These are phyloP conservation scores for Phorcus lineatus DNA, from an alignment of 2,888 invertebrate genomes.

Conservation along the genomic window DNA sequence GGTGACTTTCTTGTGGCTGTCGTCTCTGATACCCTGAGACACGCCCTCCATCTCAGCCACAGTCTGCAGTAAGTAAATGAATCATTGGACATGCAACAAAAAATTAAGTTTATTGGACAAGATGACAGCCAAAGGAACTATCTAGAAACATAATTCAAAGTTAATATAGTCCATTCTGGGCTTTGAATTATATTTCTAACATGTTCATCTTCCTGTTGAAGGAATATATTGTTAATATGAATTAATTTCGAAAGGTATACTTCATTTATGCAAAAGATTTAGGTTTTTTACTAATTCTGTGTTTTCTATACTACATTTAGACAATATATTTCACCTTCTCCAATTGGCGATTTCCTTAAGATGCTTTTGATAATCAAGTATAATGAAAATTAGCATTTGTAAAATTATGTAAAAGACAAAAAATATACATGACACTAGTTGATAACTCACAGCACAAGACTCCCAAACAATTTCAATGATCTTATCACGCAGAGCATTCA, in stretches of 20 bases:
- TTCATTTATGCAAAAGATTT: no score
- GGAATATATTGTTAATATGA: no score
- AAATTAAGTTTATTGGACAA: no score
- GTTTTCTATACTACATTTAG: no score
- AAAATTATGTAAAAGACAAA: background rate
- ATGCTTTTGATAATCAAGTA: background rate
- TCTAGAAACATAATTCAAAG: no score
- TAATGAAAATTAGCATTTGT: background rate
- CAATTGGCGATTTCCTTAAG: no score
- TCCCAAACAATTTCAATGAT: conserved; percentile 73
- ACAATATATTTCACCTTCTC: no score
- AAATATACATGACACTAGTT: background rate
- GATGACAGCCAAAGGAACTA: background rate
- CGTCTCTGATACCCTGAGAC: conserved; percentile 68
- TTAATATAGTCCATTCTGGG: no score
- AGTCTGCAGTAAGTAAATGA: conserved; percentile 55
- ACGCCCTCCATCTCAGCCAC: conserved; percentile 75
- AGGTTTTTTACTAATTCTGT: no score
- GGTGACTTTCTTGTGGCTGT: conserved; percentile 55
- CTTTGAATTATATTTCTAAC: no score
- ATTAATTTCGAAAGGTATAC: no score
- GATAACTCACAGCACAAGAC: conserved; percentile 71
- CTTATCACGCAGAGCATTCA: conserved; percentile 63
- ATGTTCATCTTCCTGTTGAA: no score
- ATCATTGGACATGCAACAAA: background rate